Evolutionary conservation across 2,113 vertebrate species (phyloP).

Genomic region (Talpa occidentalis): DNA sequence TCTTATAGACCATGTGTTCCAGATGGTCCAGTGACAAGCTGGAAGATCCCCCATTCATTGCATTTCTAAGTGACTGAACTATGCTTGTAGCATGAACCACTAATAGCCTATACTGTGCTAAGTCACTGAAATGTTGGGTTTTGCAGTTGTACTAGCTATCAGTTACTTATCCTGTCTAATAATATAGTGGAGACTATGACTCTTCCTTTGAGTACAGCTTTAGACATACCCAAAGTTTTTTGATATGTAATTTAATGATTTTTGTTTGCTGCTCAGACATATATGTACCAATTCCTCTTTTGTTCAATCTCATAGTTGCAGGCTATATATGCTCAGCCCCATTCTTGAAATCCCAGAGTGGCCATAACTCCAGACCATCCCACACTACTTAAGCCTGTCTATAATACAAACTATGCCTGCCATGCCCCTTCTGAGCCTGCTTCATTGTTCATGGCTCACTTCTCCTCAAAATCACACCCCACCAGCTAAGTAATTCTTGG

Average conservation of each 20-base stretch:
- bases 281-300: background rate
- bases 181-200: slow-evolving; percentile 1
- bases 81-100: background rate
- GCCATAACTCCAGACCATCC: background rate
- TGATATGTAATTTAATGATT: slow-evolving; percentile 2
- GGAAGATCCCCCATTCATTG: background rate
- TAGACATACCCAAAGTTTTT: slow-evolving; percentile 34
- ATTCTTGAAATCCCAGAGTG: background rate
- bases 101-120: background rate
- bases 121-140: background rate
- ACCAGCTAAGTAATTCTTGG: background rate
- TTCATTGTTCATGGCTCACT: background rate
- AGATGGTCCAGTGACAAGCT: background rate
- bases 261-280: background rate
- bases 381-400: background rate
- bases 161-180: slow-evolving; percentile 31
- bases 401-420: background rate
- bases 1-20: background rate
- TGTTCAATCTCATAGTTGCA: background rate
- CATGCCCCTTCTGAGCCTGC: background rate
- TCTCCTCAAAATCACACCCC: background rate
- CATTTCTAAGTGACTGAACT: background rate
- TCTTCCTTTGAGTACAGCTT: slow-evolving; percentile 57
- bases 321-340: background rate
- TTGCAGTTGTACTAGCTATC: background rate